phyloP scores from a whole-genome alignment of 1,140 invertebrate genomes.

The Orchestia grillus region DNA sequence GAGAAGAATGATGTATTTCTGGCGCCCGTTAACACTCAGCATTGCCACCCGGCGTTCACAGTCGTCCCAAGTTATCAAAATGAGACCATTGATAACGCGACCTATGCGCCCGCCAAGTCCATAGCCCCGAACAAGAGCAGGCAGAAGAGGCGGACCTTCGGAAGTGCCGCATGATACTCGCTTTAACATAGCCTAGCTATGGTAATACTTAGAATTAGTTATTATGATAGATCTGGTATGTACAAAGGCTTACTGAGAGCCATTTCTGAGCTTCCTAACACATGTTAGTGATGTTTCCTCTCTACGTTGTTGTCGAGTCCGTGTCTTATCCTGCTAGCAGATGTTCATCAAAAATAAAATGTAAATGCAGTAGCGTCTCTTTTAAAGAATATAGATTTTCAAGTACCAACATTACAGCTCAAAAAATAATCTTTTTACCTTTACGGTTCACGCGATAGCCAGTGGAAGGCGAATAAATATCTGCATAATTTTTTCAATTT shows the following conservation, averaged over 20 bases:
- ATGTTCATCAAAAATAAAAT: neutral
- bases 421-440: neutral
- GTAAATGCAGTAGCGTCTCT: neutral
- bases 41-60: neutral
- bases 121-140: neutral
- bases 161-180: neutral
- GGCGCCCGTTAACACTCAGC: neutral
- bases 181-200: constrained; percentile 24
- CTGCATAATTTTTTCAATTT: neutral
- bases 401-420: neutral
- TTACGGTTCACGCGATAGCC: neutral
- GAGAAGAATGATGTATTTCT: neutral
- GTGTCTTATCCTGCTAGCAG: neutral
- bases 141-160: too few relatives aligned
- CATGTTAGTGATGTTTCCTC: constrained; percentile 4
- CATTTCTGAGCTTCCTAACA: constrained; percentile 25
- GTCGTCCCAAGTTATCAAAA: neutral
- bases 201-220: constrained; percentile 45
- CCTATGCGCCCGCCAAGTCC: too few relatives aligned
- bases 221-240: constrained; percentile 53
- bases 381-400: neutral
- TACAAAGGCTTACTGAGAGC: constrained; percentile 54
- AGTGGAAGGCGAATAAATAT: neutral
- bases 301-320: neutral
- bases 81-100: neutral